Evolutionary conservation across 2,113 vertebrate species (phyloP).

Genomic region (Xiphias gladius): DNA sequence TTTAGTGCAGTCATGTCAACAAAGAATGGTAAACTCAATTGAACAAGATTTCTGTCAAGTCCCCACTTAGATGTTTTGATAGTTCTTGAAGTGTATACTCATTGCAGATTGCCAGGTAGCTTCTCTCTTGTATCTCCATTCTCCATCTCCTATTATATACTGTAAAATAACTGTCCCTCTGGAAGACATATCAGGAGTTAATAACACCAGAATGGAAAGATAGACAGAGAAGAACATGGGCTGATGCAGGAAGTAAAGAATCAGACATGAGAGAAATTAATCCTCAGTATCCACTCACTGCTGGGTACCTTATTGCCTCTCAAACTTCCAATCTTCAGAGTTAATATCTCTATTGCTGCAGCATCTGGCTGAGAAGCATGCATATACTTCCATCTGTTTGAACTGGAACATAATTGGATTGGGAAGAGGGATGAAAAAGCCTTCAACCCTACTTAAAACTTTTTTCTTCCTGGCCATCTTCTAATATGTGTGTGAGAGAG

Average conservation of each 20-base stretch:
- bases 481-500: conserved; percentile 39
- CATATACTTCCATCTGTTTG: conserved; percentile 80
- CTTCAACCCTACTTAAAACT: conserved; percentile 80
- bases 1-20: conserved; percentile 53
- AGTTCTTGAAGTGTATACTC: conserved; percentile 3
- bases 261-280: conserved; percentile 83
- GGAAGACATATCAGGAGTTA: conserved; percentile 59
- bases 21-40: conserved; percentile 42
- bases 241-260: conserved; percentile 67
- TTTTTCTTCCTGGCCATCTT: conserved; percentile 44
- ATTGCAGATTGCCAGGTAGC: neutral
- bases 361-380: conserved; percentile 79
- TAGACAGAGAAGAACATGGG: conserved; percentile 47
- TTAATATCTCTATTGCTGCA: conserved; percentile 83
- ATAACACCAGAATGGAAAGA: conserved; percentile 59
- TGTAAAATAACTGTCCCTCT: conserved; percentile 44
- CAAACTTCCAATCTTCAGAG: conserved; percentile 82
- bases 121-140: neutral
- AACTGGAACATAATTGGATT: conserved; percentile 84
- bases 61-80: conserved; percentile 27
- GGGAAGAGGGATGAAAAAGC: conserved; percentile 79
- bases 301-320: conserved; percentile 84
- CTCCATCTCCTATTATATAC: conserved; percentile 17
- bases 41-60: conserved; percentile 51
- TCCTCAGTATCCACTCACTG: conserved; percentile 83